Evolutionary conservation across 2,888 invertebrate genomes (phyloP), one percentile per base, ranked within the genome.

Genomic region (Melanophora roralis): DNA sequence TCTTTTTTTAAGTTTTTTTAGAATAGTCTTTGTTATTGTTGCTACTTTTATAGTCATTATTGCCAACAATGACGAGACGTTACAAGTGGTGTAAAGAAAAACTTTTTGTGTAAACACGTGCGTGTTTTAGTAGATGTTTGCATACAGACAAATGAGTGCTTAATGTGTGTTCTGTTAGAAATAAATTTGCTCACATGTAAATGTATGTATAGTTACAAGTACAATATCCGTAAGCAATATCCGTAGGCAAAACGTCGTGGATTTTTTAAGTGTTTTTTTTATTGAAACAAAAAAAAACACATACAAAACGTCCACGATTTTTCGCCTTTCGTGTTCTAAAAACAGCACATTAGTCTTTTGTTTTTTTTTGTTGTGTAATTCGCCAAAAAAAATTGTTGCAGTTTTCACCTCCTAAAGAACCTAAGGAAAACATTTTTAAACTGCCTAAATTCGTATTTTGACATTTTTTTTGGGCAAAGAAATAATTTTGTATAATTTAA

Each of bases 181-280:
- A 64, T 64, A n/a, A 72, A 45, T 65, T 67, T 60, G 59, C 45
- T 73, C 65, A 57, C 49, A 59, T 55, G 51, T 47, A n/a, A n/a
- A n/a, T n/a, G n/a, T n/a, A n/a, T n/a, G n/a, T n/a, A n/a, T n/a
- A n/a, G n/a, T n/a, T n/a, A 59, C 65, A 62, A 74, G 43, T 11
- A 21, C 11, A 76, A 79, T 51, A 76, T 76, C 82, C 81, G 79
- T 55, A 74, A 71, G 77, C 71, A 73, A 74, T n/a, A n/a, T n/a
- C n/a, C n/a, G n/a, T n/a, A n/a, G n/a, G n/a, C n/a, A n/a, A n/a
- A n/a, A n/a, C n/a, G n/a, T n/a, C n/a, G n/a, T n/a, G n/a, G n/a
- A n/a, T n/a, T n/a, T n/a, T n/a, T n/a, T n/a, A n/a, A n/a, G n/a
- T n/a, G n/a, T n/a, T n/a, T n/a, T n/a, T n/a, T n/a, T n/a, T n/a